Evolutionary conservation across 2,797 vertebrate species (phyloP), one percentile per base, ranked within the genome.

Genomic region (Novumbra hubbsi): DNA sequence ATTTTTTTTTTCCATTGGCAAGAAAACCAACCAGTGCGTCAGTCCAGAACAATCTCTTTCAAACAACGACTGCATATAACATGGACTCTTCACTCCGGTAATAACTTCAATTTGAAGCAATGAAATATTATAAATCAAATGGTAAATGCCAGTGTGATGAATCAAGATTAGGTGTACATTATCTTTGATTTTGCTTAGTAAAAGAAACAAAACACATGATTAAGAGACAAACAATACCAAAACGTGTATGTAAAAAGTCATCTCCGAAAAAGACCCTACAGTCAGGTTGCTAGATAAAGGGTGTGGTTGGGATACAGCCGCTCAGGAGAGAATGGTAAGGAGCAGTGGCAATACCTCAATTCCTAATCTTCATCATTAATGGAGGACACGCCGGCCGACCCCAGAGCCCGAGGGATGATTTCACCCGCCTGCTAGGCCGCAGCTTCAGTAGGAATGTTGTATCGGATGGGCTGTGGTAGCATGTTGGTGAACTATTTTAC

Each of bases 71-170:
- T 78, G 79, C 63, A 75, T 80, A 75, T 73, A 80, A 76, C 11
- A 70, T 78, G 73, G 81, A 89, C 74, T 49, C 57, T 5, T 84
- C 74, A 74, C 74, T 85, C 76, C 27, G 4, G 55, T 57, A 60
- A 65, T 48, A 77, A 90, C 86, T 88, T 90, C 81, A 90, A 88
- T 88, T 85, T 89, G 82, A 93, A 89, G 84, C 82, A 85, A 77
- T 74, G 64, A 83, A 41, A 85, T 76, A 68, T 64, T 69, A 72
- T 69, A 48, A 63, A 57, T 24, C 1, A 55, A 21, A 21, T 24
- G 9, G 12, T 62, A 57, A 76, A 27, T 41, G 24, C 68, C 24
- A 34, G 57, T 52, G 57, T 52, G 19, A 80, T 75, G 71, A 70
- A 76, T 45, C 52, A 27, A 72, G 55, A n/a, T 55, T 68, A 17